Conservation (phyloP, 2,797 vertebrate genomes). For the Taeniopygia guttata region DNA sequence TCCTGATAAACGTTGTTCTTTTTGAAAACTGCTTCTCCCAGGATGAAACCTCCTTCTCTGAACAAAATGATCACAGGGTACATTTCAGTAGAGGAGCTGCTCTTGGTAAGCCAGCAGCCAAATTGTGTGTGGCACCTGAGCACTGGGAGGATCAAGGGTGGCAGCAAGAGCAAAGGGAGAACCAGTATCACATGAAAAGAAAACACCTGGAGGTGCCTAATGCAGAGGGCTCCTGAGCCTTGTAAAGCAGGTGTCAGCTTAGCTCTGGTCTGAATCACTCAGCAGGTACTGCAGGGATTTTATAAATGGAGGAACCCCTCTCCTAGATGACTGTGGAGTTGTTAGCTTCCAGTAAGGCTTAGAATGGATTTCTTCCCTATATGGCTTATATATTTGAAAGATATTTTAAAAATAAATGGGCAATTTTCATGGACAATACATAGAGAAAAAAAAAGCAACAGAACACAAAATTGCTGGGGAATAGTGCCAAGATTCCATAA, state of each 20-base stretch:
- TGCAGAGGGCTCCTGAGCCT: background rate
- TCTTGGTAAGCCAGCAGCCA: slow-evolving; percentile 27
- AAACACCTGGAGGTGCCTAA: background rate
- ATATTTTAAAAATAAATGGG: background rate
- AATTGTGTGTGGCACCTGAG: background rate
- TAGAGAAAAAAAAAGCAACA: background rate
- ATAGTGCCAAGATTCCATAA: background rate
- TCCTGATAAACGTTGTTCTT: background rate
- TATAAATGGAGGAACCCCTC: background rate
- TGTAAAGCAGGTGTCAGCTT: background rate
- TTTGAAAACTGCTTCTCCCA: background rate
- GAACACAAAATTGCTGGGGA: background rate
- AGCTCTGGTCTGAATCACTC: background rate
- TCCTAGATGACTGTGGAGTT: background rate
- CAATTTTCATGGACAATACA: background rate
- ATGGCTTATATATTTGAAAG: background rate
- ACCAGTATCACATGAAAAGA: background rate
- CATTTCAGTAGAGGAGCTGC: background rate
- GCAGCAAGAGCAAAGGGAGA: slow-evolving; percentile 6
- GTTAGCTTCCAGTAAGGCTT: slow-evolving; percentile 1
- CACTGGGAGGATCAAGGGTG: slow-evolving; percentile 1
- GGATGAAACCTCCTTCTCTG: background rate
- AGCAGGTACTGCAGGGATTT: background rate
- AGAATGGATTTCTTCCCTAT: background rate
- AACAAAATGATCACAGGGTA: background rate